Evolutionary conservation across 2,113 vertebrate genomes (phyloP), one percentile per base, ranked within the genome.

Genomic region (Tragulus kanchil): DNA sequence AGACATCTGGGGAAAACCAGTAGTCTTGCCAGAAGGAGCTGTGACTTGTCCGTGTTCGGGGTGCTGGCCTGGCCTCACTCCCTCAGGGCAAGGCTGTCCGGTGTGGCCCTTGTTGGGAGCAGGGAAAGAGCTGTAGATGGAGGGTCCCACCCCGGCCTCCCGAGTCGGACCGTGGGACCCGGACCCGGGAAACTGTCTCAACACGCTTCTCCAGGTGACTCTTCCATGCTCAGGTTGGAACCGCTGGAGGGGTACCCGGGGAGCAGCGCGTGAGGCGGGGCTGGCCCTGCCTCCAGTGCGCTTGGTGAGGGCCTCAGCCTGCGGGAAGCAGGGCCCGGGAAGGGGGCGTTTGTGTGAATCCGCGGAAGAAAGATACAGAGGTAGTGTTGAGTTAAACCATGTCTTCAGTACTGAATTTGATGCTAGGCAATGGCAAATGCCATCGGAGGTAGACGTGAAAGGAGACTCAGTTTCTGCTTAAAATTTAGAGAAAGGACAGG

Each of bases 351-450:
- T 7, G 10, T 25, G 3, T 86, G 73, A 17, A 26, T 21, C 21
- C 36, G 31, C 8, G 45, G 21, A 52, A 81, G 45, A n/a, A n/a
- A n/a, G n/a, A n/a, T n/a, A n/a, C n/a, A n/a, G 64, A 79, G 28
- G 50, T 21, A 21, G 16, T 17, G 11, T 75, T 81, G n/a, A 1
- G 25, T 26, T 23, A 45, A 14, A 16, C 7, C 2, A 6, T 3
- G 7, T 19, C 23, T 0, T 2, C 1, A 23, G 52, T 19, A 17
- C 15, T 42, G 15, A 5, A 21, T 15, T 14, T 59, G 48, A 61
- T 48, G 45, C n/a, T 48, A 56, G 28, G 17, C 3, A 3, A 0
- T 3, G 31, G 19, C 7, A 0, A 3, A 25, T 12, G 13, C 61
- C 84, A 6, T 8, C 5, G 1, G 14, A 45, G 25, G 50, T 23